These are phyloP conservation scores for Caligus rogercresseyi DNA, from an alignment of 1,140 invertebrate genomes.

Conservation along the genomic window DNA sequence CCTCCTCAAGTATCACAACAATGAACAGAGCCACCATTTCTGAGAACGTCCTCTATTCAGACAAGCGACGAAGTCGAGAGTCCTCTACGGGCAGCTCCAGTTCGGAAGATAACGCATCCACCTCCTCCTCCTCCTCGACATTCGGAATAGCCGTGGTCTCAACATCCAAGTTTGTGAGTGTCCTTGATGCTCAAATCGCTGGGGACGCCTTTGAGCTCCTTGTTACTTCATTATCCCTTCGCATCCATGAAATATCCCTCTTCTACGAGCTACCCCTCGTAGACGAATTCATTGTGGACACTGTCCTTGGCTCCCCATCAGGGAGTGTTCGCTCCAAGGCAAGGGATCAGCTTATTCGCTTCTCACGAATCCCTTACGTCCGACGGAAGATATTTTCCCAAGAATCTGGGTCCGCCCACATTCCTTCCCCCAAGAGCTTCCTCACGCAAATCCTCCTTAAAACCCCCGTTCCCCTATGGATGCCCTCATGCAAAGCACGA, in stretches of 20 bases:
- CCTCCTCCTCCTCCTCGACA: neutral
- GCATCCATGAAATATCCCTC: constrained; percentile 23
- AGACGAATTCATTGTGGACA: constrained; percentile 35
- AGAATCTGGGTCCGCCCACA: neutral
- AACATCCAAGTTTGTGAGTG: constrained; percentile 29
- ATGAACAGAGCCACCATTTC: constrained; percentile 15
- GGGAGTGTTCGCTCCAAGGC: constrained; percentile 31
- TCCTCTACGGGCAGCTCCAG: constrained; percentile 30
- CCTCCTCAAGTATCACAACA: constrained; percentile 25
- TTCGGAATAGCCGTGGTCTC: constrained; percentile 30
- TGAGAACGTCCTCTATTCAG: constrained; percentile 25
- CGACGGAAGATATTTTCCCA: neutral
- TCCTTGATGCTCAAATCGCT: constrained; percentile 33
- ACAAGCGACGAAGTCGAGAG: constrained; percentile 28
- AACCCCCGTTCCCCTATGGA: constrained; percentile 38
- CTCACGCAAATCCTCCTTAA: constrained; percentile 30
- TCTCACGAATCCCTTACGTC: constrained; percentile 25
- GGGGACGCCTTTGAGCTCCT: constrained; percentile 34
- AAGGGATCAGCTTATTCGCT: constrained; percentile 31
- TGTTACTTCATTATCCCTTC: constrained; percentile 33
- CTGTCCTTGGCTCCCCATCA: constrained; percentile 34
- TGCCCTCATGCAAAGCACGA: constrained; percentile 32
- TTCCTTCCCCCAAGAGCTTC: constrained; percentile 18
- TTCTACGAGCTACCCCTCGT: constrained; percentile 33
- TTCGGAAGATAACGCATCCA: constrained; percentile 4